Evolutionary conservation across 2,113 vertebrate genomes (phyloP).

Genomic region (Aplodontia rufa): DNA sequence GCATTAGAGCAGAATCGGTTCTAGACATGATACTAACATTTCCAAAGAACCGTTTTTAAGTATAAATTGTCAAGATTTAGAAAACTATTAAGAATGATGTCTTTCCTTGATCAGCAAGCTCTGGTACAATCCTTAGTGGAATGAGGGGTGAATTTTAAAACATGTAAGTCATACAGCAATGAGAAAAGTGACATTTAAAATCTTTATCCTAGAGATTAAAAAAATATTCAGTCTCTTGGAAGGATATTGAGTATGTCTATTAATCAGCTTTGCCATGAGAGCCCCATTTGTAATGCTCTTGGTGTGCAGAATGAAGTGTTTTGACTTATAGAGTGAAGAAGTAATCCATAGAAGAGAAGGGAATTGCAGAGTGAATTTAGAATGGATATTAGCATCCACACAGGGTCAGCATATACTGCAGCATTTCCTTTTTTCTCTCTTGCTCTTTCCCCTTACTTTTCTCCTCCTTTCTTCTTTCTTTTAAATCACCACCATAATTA

Average conservation of each 20-base stretch:
- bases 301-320: conserved; percentile 50
- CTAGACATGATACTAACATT: conserved; percentile 42
- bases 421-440: not conserved
- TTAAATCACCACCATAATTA: not conserved
- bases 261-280: conserved; percentile 49
- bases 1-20: not conserved
- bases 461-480: not conserved
- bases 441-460: too few species aligned
- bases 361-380: not conserved
- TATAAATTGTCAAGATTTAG: conserved; percentile 53
- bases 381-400: not conserved
- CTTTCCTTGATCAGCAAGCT: conserved; percentile 9
- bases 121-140: conserved; percentile 18
- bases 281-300: not conserved
- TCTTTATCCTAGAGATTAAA: conserved; percentile 48
- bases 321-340: conserved; percentile 40
- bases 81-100: conserved; percentile 35
- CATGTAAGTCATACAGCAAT: conserved; percentile 25
- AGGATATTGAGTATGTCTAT: not conserved
- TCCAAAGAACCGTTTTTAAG: conserved; percentile 55
- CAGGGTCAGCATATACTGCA: not conserved
- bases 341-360: not conserved
- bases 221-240: conserved; percentile 23
- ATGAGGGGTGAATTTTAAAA: conserved; percentile 62
- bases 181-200: conserved; percentile 63